Evolutionary conservation across 2,113 vertebrate species (phyloP), one percentile per base, ranked within the genome.

Genomic region (Tilapia sparmanii): DNA sequence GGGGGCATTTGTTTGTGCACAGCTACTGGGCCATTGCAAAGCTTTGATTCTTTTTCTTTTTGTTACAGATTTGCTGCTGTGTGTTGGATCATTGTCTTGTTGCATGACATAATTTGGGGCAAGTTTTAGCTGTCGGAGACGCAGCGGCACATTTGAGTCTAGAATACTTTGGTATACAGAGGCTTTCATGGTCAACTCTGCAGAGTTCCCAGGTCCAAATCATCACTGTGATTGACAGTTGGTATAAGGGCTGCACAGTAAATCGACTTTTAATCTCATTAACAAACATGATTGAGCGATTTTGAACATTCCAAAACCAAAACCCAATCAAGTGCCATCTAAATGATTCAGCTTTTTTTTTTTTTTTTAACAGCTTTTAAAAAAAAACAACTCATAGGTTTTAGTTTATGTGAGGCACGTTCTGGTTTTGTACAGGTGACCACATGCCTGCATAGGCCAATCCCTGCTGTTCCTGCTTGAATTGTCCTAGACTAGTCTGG

Each of bases 301-400:
- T 38, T 66, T 66, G 33, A 63, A 63, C 1, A 1, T 63, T 63
- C 16, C 29, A 8, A 38, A 66, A 66, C 18, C 10, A 66, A 66
- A 66, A 66, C 3, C 61, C 33, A 66, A 38, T 66, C 18, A 8
- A 66, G 10, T n/a, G 33, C 31, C 12, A 10, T 35, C 18, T 38
- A 66, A 66, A 66, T 66, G 3, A 33, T 61, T 61, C 16, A 33
- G 0, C 5, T 47, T 47, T 11, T 61, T 4, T 40, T 40, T 35
- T 35, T 35, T 35, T 35, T 6, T n/a, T 55, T 1, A 10, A 0
- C 57, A 61, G 57, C 29, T 61, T 31, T 61, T 0, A 5, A 26
- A 15, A 55, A 31, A 19, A 33, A 19, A 38, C 10, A 38, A 33
- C 59, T 11, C 1, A n/a, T 7, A 35, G 59, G 1, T 63, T 63